Evolutionary conservation across 2,797 vertebrate genomes (phyloP), one percentile per base, ranked within the genome.

Genomic region (Margarornis squamiger): DNA sequence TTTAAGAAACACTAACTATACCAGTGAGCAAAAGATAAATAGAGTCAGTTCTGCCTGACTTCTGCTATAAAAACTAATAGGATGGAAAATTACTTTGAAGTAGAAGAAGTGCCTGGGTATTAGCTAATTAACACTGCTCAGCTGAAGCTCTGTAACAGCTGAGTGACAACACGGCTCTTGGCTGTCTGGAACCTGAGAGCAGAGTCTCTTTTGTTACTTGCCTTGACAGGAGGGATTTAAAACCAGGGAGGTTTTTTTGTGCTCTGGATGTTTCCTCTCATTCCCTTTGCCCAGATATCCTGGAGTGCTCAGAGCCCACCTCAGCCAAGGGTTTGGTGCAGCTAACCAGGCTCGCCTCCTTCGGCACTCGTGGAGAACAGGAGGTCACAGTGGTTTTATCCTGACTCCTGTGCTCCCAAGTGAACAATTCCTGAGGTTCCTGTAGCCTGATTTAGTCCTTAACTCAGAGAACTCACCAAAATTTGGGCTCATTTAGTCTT

Each of bases 21-120:
- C 57, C 66, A 39, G 77, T 52, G 73, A 79, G 77, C 23, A 67
- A 83, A 81, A 96, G 88, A 96, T 91, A 95, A 90, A 96, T 88
- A 92, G 75, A 91, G 59, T 62, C 88, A 92, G 89, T 96, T 96
- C 75, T 91, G 75, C 38, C 81, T 96, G 94, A 78, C 76, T 96
- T 96, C 76, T 96, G 88, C 85, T 95, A 94, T 95, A 95, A 97
- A 96, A 97, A 92, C 81, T 96, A 97, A 97, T 94, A 97, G 90
- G 76, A 95, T 96, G 90, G 95, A 97, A 98, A 98, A 98, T 97
- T 94, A 78, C 90, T 96, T 84, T 85, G 82, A 95, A 88, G 88
- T 54, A 91, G 93, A 79, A 94, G 86, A 80, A 86, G 58, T 95
- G 92, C 45, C 81, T 95, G 0, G n/a, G 34, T 91, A 86, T 96